Conservation (phyloP, 2,797 vertebrate species). For the Triplophysa yarkandensis region DNA sequence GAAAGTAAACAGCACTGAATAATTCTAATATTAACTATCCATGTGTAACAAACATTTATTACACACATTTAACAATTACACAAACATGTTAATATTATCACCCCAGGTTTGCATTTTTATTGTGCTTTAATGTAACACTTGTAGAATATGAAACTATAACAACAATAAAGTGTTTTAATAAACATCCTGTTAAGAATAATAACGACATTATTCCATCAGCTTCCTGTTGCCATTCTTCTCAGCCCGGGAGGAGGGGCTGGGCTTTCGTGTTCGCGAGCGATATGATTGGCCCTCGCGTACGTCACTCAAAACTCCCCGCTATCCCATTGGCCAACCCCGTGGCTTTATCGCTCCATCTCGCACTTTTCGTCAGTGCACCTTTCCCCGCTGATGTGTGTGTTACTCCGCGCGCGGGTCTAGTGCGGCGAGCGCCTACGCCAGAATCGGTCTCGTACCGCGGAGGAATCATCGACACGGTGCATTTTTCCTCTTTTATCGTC, state of each 20-base stretch:
- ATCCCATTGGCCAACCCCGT: constrained; percentile 70
- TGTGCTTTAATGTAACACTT: background rate
- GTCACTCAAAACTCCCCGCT: constrained; percentile 67
- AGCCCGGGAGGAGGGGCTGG: constrained; percentile 50
- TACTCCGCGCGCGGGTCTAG: constrained; percentile 83
- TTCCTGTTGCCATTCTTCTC: constrained; percentile 57
- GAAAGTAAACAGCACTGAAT: background rate
- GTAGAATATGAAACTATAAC: background rate
- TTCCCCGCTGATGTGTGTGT: constrained; percentile 60
- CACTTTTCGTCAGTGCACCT: constrained; percentile 55
- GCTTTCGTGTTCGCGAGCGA: constrained; percentile 11
- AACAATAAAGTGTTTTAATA: background rate
- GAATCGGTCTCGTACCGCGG: constrained; percentile 75
- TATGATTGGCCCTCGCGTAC: constrained; percentile 53
- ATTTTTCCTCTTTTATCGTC: background rate
- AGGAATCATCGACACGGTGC: background rate
- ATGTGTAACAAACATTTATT: too few species aligned
- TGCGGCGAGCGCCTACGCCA: too few species aligned
- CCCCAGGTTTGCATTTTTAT: too few species aligned
- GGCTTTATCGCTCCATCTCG: constrained; percentile 82
- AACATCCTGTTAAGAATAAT: too few species aligned
- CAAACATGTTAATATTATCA: too few species aligned
- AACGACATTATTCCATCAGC: constrained; percentile 42
- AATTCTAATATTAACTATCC: background rate
- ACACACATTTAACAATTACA: too few species aligned